Evolutionary conservation across 2,113 vertebrate genomes (phyloP).

Genomic region (Mus pahari): DNA sequence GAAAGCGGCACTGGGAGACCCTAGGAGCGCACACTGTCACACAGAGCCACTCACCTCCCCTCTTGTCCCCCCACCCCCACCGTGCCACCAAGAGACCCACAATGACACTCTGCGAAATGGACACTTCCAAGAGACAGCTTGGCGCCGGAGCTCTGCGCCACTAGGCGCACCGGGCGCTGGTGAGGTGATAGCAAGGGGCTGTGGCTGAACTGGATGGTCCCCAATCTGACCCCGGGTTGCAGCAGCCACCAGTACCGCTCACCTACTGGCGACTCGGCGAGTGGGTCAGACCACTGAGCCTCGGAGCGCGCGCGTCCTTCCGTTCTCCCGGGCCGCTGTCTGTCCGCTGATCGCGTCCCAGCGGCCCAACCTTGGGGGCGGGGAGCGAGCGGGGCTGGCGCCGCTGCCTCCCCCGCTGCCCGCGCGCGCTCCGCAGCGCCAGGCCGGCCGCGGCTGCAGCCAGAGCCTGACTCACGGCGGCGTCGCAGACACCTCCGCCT

Average conservation of each 20-base stretch:
- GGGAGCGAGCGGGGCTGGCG: conserved; percentile 53
- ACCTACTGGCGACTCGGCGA: conserved; percentile 60
- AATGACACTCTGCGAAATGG: not conserved
- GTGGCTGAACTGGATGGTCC: not conserved
- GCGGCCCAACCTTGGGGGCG: conserved; percentile 53
- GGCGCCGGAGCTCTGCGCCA: not conserved
- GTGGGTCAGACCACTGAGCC: conserved; percentile 15
- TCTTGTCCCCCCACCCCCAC: too few species aligned
- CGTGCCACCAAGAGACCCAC: not conserved
- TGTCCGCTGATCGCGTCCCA: conserved; percentile 23
- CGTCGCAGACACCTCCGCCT: conserved; percentile 59
- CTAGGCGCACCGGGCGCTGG: not conserved
- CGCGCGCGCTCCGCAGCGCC: conserved; percentile 62
- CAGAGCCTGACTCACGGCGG: conserved; percentile 74
- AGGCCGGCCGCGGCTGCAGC: conserved; percentile 65
- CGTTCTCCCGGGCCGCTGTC: conserved; percentile 17
- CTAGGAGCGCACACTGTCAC: not conserved
- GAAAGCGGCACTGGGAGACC: not conserved
- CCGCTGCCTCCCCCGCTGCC: conserved; percentile 46
- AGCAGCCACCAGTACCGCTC: not conserved
- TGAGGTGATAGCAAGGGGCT: not conserved
- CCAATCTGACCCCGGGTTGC: not conserved
- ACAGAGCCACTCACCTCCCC: not conserved
- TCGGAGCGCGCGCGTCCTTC: conserved; percentile 55
- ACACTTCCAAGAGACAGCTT: not conserved